Evolutionary conservation across 2,113 vertebrate species (phyloP).

Genomic region (Carassius carassius): DNA sequence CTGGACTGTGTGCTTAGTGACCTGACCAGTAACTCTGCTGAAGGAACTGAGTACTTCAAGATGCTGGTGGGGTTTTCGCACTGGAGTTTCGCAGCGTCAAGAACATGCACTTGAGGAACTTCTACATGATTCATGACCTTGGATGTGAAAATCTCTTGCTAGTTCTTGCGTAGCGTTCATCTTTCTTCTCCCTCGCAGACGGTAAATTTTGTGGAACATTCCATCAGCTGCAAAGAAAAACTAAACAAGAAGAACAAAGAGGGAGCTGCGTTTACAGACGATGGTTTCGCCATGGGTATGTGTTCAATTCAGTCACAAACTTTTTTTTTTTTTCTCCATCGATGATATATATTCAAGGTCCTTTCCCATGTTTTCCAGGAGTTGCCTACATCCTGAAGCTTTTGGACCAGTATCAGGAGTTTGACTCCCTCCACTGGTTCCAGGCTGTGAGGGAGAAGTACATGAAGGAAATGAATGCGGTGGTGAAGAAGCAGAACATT

Average conservation of each 20-base stretch:
- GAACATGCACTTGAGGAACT: conserved; percentile 97
- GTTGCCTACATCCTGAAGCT: conserved; percentile 98
- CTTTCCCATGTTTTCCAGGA: conserved; percentile 72
- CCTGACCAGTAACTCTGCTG: conserved; percentile 92
- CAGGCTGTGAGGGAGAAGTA: conserved; percentile 97
- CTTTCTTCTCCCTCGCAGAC: conserved; percentile 74
- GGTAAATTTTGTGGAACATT: conserved; percentile 97
- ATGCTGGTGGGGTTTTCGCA: conserved; percentile 97
- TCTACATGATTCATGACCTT: conserved; percentile 84
- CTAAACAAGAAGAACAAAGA: conserved; percentile 98
- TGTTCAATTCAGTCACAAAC: neutral
- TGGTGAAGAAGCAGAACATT: conserved; percentile 92
- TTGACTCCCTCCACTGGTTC: conserved; percentile 99
- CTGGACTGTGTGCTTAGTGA: conserved; percentile 90
- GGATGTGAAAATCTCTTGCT: neutral
- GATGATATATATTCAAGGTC: no score
- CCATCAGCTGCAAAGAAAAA: conserved; percentile 97
- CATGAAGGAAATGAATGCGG: conserved; percentile 88
- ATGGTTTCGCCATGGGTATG: conserved; percentile 97
- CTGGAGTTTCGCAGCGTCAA: conserved; percentile 94
- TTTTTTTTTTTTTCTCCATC: no score
- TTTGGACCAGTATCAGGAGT: conserved; percentile 97
- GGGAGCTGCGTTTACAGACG: conserved; percentile 96
- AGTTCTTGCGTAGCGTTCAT: no score
- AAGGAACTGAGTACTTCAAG: conserved; percentile 98